phyloP scores from a whole-genome alignment of 92 coral and sea anemone genomes.

The Pocillopora grandis region DNA sequence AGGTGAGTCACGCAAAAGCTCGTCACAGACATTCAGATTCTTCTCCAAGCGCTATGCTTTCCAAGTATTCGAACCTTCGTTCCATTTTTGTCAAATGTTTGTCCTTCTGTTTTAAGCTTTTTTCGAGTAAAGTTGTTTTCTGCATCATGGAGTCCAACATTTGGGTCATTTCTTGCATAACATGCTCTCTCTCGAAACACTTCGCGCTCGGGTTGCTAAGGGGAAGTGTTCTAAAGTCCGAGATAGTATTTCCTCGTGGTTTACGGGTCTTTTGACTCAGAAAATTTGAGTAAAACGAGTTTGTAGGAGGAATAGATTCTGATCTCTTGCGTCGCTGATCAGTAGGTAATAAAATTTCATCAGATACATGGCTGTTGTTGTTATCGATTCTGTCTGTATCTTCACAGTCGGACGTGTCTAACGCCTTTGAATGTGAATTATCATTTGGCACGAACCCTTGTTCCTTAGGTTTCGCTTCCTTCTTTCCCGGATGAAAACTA shows the following conservation, averaged over 20 bases:
- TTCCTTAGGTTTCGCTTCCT: neutral
- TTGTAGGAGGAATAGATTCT: neutral
- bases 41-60: constrained; percentile 82
- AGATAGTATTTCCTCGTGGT: neutral
- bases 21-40: constrained; percentile 79
- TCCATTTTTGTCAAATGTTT: constrained; percentile 67
- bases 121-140: constrained; percentile 52
- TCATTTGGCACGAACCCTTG: neutral
- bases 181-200: neutral
- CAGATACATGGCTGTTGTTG: neutral
- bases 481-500: neutral
- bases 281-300: neutral
- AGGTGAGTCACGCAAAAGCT: neutral
- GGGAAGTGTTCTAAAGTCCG: neutral
- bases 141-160: constrained; percentile 69
- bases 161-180: constrained; percentile 54
- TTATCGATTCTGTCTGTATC: constrained; percentile 14
- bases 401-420: constrained; percentile 9
- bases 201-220: neutral
- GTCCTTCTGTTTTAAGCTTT: constrained; percentile 59
- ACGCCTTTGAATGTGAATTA: neutral
- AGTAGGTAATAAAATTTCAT: neutral
- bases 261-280: neutral
- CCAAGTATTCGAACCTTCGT: constrained; percentile 72
- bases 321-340: neutral